These are phyloP conservation scores for Tetrapedia diversipes DNA, from an alignment of 2,888 invertebrate species.

Conservation along the genomic window DNA sequence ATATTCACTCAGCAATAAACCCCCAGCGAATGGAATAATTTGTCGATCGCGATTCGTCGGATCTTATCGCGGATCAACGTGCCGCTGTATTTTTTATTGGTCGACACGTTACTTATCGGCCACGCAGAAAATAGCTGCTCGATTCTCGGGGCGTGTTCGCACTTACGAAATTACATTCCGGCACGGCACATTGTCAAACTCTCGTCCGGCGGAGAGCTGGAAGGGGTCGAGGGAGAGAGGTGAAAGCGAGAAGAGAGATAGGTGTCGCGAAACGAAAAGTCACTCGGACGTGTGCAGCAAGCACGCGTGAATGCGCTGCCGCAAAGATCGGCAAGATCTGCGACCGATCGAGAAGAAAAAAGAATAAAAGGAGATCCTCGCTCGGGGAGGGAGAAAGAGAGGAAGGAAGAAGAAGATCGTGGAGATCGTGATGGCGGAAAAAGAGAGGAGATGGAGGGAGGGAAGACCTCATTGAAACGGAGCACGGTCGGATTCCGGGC, in stretches of 20 bases:
- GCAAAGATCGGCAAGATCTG: neutral
- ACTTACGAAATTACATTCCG: conserved; percentile 59
- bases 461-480: conserved; percentile 28
- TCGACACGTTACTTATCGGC: conserved; percentile 19
- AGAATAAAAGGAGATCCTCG: neutral
- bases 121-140: conserved; percentile 16
- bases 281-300: conserved; percentile 54
- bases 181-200: conserved; percentile 56
- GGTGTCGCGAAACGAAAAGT: conserved; percentile 39
- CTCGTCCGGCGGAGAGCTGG: neutral
- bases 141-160: conserved; percentile 56
- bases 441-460: neutral
- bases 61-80: conserved; percentile 37
- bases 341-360: neutral
- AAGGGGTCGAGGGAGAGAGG: neutral
- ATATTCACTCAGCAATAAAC: no score
- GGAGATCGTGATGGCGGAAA: conserved; percentile 24
- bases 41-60: conserved; percentile 6
- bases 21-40: conserved; percentile 24
- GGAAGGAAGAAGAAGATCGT: neutral
- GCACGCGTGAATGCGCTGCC: conserved; percentile 53
- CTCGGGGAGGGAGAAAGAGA: neutral
- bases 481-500: conserved; percentile 29
- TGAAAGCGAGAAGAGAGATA: neutral
- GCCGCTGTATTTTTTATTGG: conserved; percentile 14